Evolutionary conservation across 1,140 invertebrate genomes (phyloP).

Genomic region (Pseudomyrmex dendroicus): DNA sequence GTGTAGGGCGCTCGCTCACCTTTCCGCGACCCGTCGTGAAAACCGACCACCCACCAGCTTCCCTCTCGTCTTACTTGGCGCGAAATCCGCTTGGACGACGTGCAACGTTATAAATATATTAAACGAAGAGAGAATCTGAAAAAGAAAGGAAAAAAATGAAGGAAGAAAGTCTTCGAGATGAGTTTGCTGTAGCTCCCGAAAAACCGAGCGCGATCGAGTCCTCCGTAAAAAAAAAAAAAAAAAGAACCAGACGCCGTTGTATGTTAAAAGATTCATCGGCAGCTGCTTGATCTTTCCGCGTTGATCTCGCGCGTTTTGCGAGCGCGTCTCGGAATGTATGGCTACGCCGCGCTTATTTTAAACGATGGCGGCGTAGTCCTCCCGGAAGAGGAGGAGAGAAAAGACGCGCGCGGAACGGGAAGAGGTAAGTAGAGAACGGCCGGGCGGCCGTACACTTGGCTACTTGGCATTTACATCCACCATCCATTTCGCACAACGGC

Average conservation of each 20-base stretch:
- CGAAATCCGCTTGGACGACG: neutral
- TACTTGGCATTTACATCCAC: conserved; percentile 79
- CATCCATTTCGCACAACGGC: conserved; percentile 76
- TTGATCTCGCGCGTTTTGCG: conserved; percentile 57
- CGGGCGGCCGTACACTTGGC: conserved; percentile 68
- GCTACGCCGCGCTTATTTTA: conserved; percentile 65
- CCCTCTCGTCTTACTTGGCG: conserved; percentile 36
- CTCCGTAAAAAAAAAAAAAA: too few species aligned
- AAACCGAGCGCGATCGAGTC: too few species aligned
- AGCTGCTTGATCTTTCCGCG: conserved; percentile 74
- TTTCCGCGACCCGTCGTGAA: conserved; percentile 58
- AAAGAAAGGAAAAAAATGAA: too few species aligned
- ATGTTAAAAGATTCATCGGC: conserved; percentile 69
- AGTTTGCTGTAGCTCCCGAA: too few species aligned
- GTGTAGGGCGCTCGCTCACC: conserved; percentile 69
- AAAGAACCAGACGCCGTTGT: neutral
- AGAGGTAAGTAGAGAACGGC: conserved; percentile 35
- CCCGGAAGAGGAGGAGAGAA: conserved; percentile 27
- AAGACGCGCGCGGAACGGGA: neutral
- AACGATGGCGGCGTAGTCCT: conserved; percentile 54
- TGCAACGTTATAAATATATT: neutral
- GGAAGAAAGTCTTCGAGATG: too few species aligned
- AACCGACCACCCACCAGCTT: conserved; percentile 69
- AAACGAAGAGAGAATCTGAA: neutral
- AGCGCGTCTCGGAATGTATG: conserved; percentile 59